Evolutionary conservation across 1,140 invertebrate genomes (phyloP), one percentile per base, ranked within the genome.

Genomic region (Heliothis subflexa): DNA sequence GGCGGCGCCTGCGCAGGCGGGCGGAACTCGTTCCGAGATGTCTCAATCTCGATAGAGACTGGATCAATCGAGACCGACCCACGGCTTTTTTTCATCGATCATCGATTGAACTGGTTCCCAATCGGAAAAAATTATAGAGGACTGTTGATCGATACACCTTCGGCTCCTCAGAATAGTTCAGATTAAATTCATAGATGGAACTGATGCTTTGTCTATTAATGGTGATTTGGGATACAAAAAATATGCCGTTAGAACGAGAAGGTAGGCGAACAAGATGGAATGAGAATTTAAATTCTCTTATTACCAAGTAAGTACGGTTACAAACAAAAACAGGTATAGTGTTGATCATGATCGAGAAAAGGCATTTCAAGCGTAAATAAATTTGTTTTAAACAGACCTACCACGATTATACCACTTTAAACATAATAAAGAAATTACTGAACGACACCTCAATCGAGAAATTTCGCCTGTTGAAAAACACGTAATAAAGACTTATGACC

Each of bases 21-120:
- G 78, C 87, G 88, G 87, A 94, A 94, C 92, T 87, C 85, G 91
- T 94, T 93, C 84, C 85, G 85, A 93, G 92, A 94, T 94, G 91
- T 93, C 92, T 94, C 92, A 94, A 94, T 94, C 91, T 86, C 86
- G 86, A 90, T 87, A 88, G 85, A 82, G 85, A 83, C 87, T 86
- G 84, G 90, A 93, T 93, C 92, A 93, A 92, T 94, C 89, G 90
- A 81, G 78, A 85, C 89, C 89, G 90, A 84, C 88, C 84, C 84
- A 81, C 83, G 84, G 80, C 85, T 91, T 93, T 93, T 57, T 91
- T 93, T 91, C 88, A 88, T 88, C 88, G 83, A 85, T 86, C 86
- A 86, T 89, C 77, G 84, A 86, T 87, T 85, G 85, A 85, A 92
- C 91, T 83, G 88, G 92, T 91, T 85, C 90, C 81, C 81, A 81